phyloP scores from a whole-genome alignment of 2,888 invertebrate genomes.

The Agriopis aurantiaria region DNA sequence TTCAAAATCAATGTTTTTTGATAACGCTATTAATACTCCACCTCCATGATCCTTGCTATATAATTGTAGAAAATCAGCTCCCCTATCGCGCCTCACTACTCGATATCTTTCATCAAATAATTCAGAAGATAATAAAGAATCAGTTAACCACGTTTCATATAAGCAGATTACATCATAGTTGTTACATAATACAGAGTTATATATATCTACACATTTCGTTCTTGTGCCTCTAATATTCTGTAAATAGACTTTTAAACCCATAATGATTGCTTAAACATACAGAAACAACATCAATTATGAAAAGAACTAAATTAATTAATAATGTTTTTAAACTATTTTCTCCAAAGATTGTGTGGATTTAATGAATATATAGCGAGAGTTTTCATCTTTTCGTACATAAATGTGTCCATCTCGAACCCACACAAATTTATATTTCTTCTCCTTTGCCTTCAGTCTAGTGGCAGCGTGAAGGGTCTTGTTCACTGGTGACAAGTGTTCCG shows the following conservation, averaged over 20 bases:
- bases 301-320: background rate
- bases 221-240: background rate
- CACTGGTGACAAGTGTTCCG: too few relatives aligned
- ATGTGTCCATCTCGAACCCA: too few relatives aligned
- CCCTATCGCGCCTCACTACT: background rate
- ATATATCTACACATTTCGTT: conserved; percentile 1
- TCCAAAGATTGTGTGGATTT: background rate
- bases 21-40: background rate
- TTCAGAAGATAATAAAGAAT: background rate
- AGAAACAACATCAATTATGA: background rate
- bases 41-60: background rate
- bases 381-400: too few relatives aligned
- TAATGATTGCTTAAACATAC: background rate
- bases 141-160: background rate
- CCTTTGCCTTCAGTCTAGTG: too few relatives aligned
- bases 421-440: too few relatives aligned
- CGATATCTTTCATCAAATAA: background rate
- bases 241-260: background rate
- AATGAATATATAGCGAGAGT: background rate
- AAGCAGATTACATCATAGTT: background rate
- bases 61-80: background rate
- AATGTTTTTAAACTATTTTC: background rate
- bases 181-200: conserved; percentile 2
- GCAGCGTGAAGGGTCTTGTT: too few relatives aligned
- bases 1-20: background rate